Conservation (phyloP, 2,113 vertebrate genomes). For the Hypanus sabinus region DNA sequence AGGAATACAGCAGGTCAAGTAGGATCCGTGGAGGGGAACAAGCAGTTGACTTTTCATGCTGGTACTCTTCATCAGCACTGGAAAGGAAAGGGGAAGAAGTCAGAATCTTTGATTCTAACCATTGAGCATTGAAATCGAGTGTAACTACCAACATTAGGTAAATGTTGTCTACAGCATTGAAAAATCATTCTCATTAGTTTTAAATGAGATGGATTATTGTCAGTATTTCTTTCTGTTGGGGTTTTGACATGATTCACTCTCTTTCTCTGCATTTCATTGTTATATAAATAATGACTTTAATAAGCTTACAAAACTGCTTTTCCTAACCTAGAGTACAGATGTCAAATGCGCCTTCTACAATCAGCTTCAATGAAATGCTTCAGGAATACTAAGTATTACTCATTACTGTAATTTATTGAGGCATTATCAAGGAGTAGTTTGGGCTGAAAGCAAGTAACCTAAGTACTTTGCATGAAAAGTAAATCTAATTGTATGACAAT, state of each 20-base stretch:
- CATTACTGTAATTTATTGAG: background rate
- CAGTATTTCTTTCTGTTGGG: background rate
- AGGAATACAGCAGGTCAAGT: too few species aligned
- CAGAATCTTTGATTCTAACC: too few species aligned
- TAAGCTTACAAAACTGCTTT: background rate
- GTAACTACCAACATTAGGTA: background rate
- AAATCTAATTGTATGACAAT: constrained; percentile 21
- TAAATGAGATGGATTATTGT: background rate
- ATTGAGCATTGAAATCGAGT: background rate
- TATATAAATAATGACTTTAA: background rate
- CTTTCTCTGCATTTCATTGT: background rate
- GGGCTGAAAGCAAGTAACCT: background rate
- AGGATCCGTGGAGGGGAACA: too few species aligned
- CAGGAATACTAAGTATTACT: background rate
- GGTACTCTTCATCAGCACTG: too few species aligned
- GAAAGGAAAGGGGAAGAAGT: too few species aligned
- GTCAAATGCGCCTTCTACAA: too few species aligned
- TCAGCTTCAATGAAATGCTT: background rate
- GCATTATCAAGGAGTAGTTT: background rate
- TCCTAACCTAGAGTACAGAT: background rate
- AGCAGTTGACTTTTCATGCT: too few species aligned
- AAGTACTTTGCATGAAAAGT: background rate
- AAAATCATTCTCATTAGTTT: background rate
- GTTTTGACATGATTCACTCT: background rate
- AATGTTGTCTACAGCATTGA: background rate